Base-by-base conservation (phyloP, 2,113 vertebrate genomes). In the Brachypodius melanocephalos region DNA sequence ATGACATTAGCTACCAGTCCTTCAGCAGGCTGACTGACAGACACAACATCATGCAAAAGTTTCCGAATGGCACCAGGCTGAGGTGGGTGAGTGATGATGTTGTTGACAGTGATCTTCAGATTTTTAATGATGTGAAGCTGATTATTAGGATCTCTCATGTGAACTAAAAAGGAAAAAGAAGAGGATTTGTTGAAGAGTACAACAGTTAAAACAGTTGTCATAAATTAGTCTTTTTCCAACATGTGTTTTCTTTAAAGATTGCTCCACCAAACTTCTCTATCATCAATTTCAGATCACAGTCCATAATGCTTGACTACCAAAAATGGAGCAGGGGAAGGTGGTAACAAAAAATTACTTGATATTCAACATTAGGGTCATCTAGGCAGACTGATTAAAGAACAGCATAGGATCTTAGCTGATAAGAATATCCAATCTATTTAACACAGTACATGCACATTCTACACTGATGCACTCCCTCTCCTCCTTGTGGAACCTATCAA, bases 131-230 rank as follows among this genome's bases (percentile, higher is more conserved):
- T 95, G 54, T 99, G 99, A 93, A 99, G 97, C 90, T 99, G 99
- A 97, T 99, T 99, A 98, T 99, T 99, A 74, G 99, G 99, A 98
- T 99, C 99, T 96, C 99, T 98, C 98, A 99, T 98, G 92, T 99
- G 99, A 97, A 97, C 98, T 98, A 82, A 62, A 95, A 81, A 25
- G 31, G 36, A 82, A 43, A 95, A 94, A 82, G 7, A 63, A 40
- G 65, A 80, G 4, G 6, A 4, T 76, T 57, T 67, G 22, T 82
- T 95, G 69, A 93, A 17, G 8, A 80, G 2, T 26, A 3, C 21
- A 85, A 78, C 14, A 61, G 9, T 40, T 71, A 63, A 66, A 87
- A 51, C 0, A 67, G 13, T 34, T 78, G 51, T 22, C 48, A 29
- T 13, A 72, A 69, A 58, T 16, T 2, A 74, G 12, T 43, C n/a